Base-by-base conservation (phyloP, 2,888 invertebrate genomes). In the Metellina segmentata region DNA sequence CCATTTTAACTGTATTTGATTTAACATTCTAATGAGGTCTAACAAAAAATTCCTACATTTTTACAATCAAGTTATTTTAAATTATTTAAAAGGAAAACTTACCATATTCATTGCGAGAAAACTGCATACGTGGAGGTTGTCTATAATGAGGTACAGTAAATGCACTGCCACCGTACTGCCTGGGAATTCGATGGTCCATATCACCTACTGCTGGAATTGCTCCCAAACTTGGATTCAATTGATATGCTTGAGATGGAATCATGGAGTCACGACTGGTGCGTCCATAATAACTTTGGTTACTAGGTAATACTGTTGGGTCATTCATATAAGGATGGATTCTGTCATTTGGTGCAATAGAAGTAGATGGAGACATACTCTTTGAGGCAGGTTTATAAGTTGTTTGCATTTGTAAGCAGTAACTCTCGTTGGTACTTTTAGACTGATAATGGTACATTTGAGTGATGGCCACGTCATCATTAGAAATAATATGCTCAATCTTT, bases 401-500 rank as follows among this genome's bases (percentile, higher is more conserved):
- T 72, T 93, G 91, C 93, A 93, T 93, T 70, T 93, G 92, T 2
- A 93, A 72, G 74, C 93, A 90, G 71, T 93, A 93, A 70, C 92
- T 93, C 61, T 93, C 92, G 70, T 92, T 93, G 11, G 92, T 71
- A 81, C 77, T 92, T 82, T 93, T 92, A 9, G 89, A 92, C 48
- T 93, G 92, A 52, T 93, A 93, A 61, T 89, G 93, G 71, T 93
- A 93, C 92, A 92, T 93, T n/a, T 92, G 89, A 19, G 93, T 93
- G 52, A 93, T 92, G 16, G 93, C 93, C n/a, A 93, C 93, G 83
- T 93, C 92, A 71, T 93, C 93, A 82, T 92, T 92, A 16, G 91
- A 90, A 13, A 93, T 48, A 69, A 93, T 90, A 6, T 89, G 81
- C 52, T 92, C 88, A 53, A 93, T 93, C 81, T 93, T 90, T 74